Base-by-base conservation (phyloP, 2,113 vertebrate genomes). In the Trogon surrucura region DNA sequence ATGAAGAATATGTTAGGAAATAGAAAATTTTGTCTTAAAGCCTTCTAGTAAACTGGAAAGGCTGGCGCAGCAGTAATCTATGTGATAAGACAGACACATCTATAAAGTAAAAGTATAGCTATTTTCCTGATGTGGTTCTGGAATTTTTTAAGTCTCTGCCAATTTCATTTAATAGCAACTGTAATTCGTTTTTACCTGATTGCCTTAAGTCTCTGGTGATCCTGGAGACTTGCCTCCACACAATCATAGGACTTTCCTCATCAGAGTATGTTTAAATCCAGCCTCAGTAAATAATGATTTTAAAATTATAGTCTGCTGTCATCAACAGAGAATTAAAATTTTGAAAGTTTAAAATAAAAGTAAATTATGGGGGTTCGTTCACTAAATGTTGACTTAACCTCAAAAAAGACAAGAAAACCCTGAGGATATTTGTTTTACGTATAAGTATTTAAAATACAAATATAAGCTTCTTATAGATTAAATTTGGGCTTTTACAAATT, bases 321-420 rank as follows among this genome's bases (percentile, higher is more conserved):
- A 58, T 64, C 44, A 60, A 14, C 17, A 57, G 22, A 58, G 34
- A 85, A 61, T 50, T 45, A 66, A 65, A 65, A 91, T 57, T 17
- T 20, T 79, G 38, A 5, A 85, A 65, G 3, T 77, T 70, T 65
- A 34, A 27, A 91, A 62, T 61, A 60, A 85, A 80, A 93, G 92
- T 5, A 77, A 3, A 38, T 70, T 60, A 32, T 41, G 25, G 12
- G 53, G 8, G 34, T 81, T 57, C 15, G 38, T 61, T 69, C 16
- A 47, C 36, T 23, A 77, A 93, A 69, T 50, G 9, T 56, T 84
- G 61, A 60, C 13, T 38, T 38, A n/a, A 4, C 41, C 72, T 85
- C 0, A 53, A 44, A 78, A 73, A 11, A 0, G 0, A 4, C 6
- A 71, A 61, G 47, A 69, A 82, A 88, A 38, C 3, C 10, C 54